Base-by-base conservation (phyloP, 2,888 invertebrate species). In the Magallana nippona region DNA sequence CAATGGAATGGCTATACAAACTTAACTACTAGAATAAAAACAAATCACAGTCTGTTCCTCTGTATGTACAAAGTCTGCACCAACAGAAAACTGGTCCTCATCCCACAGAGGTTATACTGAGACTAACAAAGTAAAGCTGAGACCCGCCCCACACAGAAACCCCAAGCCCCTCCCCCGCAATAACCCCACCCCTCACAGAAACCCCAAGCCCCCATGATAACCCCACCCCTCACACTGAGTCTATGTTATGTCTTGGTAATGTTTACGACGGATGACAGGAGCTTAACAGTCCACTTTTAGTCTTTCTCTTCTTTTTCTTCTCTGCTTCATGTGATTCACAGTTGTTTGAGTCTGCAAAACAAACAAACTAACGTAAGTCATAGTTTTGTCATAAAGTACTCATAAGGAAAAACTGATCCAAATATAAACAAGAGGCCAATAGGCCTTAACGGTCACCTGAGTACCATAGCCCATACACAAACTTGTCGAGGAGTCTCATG, bases 261-360 rank as follows among this genome's bases (percentile, higher is more conserved):
- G 19, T 11, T 91, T 91, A 92, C 83, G 92, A 92, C 85, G 92
- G 92, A 78, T 91, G 90, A 87, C 92, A 92, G 3, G 90, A 87
- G 79, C 88, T 87, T 81, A 91, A 78, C 85, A 87, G 82, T 82
- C 88, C 82, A 86, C 88, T 89, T 27, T 77, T 79, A 84, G 89
- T 90, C 83, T 87, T 87, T 85, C 90, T 91, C 86, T 91, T 91
- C 77, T 88, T 88, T 84, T 91, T 90, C 19, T 87, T 83, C 81
- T 90, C 88, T 83, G 88, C 85, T 83, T 85, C 87, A 63, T 88
- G 81, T 71, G 87, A 86, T 83, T 87, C 88, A 78, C 82, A 82
- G n/a, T 82, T 58, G 56, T 89, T 88, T 56, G 78, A 78, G 32
- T 82, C 63, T 63, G 82, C 55, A 32, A 82, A 44, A 44, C 44